Evolutionary conservation across 1,140 invertebrate genomes (phyloP).

Genomic region (Rhynchophorus ferrugineus): DNA sequence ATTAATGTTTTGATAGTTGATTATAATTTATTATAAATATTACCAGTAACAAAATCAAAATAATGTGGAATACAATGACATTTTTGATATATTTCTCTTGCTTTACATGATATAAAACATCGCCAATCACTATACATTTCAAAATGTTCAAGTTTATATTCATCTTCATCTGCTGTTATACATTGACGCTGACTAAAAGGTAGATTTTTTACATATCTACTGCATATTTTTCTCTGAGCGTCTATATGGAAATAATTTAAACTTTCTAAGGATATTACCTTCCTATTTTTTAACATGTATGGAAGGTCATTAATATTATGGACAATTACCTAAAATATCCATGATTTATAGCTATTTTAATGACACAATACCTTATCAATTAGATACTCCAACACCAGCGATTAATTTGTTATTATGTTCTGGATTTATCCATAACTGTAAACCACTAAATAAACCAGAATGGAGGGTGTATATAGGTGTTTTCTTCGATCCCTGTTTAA

Average conservation of each 20-base stretch:
- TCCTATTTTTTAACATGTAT: background rate
- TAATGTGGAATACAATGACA: background rate
- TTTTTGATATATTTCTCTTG: background rate
- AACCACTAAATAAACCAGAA: background rate
- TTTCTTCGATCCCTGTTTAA: background rate
- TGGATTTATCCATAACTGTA: background rate
- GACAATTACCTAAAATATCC: no score
- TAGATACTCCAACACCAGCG: background rate
- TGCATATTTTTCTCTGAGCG: background rate
- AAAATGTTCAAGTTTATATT: background rate
- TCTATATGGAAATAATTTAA: background rate
- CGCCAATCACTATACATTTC: background rate
- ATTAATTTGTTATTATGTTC: background rate
- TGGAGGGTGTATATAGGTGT: background rate
- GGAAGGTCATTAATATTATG: background rate
- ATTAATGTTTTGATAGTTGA: no score
- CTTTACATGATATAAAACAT: background rate
- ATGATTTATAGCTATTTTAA: no score
- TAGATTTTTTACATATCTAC: background rate
- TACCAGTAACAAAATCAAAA: background rate
- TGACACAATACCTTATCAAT: no score
- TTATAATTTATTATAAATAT: no score
- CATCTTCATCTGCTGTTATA: background rate
- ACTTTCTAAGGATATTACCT: background rate
- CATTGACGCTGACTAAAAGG: background rate